A percentile compares a stretch with the other conserved stretches of the same genome.
phyloP scores from a whole-genome alignment of 2,113 vertebrate genomes.

The Nerophis ophidion region DNA sequence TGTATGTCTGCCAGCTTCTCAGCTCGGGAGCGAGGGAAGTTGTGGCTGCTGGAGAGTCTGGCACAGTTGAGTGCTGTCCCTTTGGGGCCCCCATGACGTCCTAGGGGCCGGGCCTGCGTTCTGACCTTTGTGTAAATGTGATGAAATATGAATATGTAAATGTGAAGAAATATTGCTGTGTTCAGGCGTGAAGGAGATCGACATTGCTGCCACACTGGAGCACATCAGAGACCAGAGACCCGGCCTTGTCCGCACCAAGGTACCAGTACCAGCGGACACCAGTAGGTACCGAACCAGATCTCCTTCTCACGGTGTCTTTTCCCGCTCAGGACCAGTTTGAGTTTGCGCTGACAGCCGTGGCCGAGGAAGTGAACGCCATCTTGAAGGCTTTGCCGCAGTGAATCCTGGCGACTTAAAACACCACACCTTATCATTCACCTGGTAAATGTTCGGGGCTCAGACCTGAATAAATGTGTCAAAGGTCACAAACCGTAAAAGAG shows the following conservation, averaged over 20 bases:
- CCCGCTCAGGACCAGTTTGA: conserved; percentile 92
- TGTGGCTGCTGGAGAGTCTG: no score
- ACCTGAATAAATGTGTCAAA: no score
- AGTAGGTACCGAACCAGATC: neutral
- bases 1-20: no score
- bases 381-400: conserved; percentile 93
- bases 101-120: no score
- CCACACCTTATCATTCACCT: neutral
- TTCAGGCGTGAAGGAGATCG: conserved; percentile 95
- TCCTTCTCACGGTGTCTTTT: neutral
- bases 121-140: no score
- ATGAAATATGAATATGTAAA: no score
- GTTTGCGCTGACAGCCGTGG: conserved; percentile 91
- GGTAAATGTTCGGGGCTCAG: no score
- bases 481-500: no score
- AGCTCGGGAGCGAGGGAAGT: no score
- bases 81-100: no score
- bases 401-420: conserved; percentile 33
- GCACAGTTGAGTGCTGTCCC: no score
- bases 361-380: conserved; percentile 96
- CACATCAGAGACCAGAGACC: conserved; percentile 94
- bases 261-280: conserved; percentile 42
- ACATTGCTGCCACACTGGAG: conserved; percentile 94
- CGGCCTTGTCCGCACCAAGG: conserved; percentile 91
- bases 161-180: conserved; percentile 1